Evolutionary conservation across 2,888 invertebrate genomes (phyloP), one percentile per base, ranked within the genome.

Genomic region (Pollenia labialis): DNA sequence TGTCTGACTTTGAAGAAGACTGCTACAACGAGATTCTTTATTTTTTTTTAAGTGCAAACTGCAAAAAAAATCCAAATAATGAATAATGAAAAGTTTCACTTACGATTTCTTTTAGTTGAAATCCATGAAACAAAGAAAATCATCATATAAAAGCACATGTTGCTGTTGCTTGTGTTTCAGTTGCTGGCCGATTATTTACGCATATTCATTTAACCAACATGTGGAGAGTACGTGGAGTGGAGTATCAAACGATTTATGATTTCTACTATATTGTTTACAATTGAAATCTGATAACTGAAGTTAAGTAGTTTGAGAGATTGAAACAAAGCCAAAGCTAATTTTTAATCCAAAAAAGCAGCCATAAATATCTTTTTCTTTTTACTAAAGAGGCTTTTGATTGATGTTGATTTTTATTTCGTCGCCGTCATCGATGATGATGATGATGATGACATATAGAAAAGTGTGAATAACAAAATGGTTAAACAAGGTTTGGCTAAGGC

Each of bases 31-130:
- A 74, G 40, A 81, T 81, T 80, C 71, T 76, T 76, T 54, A n/a
- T 32, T 32, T 10, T 23, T 23, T 16, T 56, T 56, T 56, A n/a
- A 68, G 14, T 14, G 9, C 11, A 50, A n/a, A n/a, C 46, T 50
- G 14, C 23, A 48, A 64, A 4, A 75, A 68, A 66, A 64, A 8
- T 66, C 14, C 42, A 71, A 56, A 23, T 48, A 66, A 48, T 64
- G 44, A 66, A 81, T 81, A 68, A 81, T 75, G 44, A 77, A 81
- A 81, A 87, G 87, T 87, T 87, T 87, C 87, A 87, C 87, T 87
- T 87, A 50, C 81, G 80, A 64, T 83, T 86, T 83, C 84, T 80
- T 68, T 75, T 62, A 40, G 40, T 74, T 54, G 44, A 16, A 62
- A 56, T 72, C 46, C 60, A 18, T 52, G 46, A 60, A 56, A 71